Evolutionary conservation across 2,113 vertebrate species (phyloP), one percentile per base, ranked within the genome.

Genomic region (Macquaria australasica): DNA sequence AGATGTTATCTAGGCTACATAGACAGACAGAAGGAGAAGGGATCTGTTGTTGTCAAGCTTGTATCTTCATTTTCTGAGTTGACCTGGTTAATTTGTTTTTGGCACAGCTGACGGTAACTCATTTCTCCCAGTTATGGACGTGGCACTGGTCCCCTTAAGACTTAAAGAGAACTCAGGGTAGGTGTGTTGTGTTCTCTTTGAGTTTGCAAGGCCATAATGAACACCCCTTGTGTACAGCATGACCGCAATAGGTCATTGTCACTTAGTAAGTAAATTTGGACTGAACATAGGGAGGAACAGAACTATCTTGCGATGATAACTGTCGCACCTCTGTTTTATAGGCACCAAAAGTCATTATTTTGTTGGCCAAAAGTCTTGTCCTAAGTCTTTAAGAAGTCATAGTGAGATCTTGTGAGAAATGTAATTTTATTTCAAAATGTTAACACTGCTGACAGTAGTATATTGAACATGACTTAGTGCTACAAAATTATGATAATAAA

Each of bases 1-100:
- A 53, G 64, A 77, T 63, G 37, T 78, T 90, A 92, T 92, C 88
- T 91, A 73, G 91, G 89, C 68, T 91, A 76, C 25, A 45, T 72
- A n/a, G 56, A 34, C 60, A 77, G 79, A 68, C 73, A 63, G 45
- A 84, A 31, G 81, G 3, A 60, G 82, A 28, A 75, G 43, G 64
- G 59, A 73, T 53, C 41, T 62, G 80, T 51, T 73, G 43, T 76
- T 83, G 69, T 81, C 55, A 67, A 23, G 73, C 55, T 41, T 59
- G 50, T 67, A n/a, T 81, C 75, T 66, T 83, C 37, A 81, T 76
- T 87, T 90, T 88, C 76, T 51, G 51, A 43, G 72, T 60, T 86
- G 75, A 86, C 71, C 45, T 58, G 55, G 50, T 77, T 83, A 73
- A 76, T 79, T 85, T 74, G 48, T 56, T 85, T 87, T 80, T 62